Percentiles rank a stretch among this genome's conserved stretches.
phyloP scores from a whole-genome alignment of 2,113 vertebrate genomes.

The Corvus moneduloides region DNA sequence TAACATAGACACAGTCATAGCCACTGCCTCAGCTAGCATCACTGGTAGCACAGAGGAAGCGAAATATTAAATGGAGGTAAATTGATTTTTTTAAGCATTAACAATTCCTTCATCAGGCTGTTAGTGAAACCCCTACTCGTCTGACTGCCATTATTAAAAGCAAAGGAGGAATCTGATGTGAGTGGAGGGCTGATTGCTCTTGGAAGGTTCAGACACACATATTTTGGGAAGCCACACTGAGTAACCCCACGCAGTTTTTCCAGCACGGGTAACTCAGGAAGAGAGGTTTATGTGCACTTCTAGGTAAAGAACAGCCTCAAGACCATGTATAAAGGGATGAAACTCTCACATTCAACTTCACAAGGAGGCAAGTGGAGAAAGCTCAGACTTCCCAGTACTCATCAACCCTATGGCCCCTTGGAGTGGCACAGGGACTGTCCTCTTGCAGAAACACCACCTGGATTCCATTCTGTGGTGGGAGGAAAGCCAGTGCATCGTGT shows the following conservation, averaged over 20 bases:
- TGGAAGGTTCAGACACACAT: background rate
- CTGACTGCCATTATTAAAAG: background rate
- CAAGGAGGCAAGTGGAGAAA: background rate
- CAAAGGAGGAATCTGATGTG: background rate
- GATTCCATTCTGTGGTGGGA: background rate
- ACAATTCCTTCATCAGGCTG: background rate
- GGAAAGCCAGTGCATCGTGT: background rate
- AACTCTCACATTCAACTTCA: background rate
- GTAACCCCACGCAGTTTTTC: background rate
- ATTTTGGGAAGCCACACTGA: background rate
- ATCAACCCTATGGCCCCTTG: background rate
- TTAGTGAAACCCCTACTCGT: background rate
- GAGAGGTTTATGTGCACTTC: background rate
- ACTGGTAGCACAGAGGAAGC: background rate
- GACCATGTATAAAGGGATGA: accelerated
- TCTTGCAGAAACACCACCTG: background rate
- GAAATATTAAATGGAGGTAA: background rate
- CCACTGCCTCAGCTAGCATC: background rate
- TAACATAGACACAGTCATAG: background rate
- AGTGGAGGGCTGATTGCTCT: background rate
- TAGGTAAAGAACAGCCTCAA: background rate
- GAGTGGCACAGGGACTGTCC: background rate
- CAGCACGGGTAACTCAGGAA: background rate
- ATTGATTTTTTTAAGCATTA: background rate
- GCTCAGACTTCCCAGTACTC: background rate